These are phyloP conservation scores for Mastigias papua DNA, from an alignment of 30 jellyfish, hydroid and myxozoan genomes.

Conservation along the genomic window DNA sequence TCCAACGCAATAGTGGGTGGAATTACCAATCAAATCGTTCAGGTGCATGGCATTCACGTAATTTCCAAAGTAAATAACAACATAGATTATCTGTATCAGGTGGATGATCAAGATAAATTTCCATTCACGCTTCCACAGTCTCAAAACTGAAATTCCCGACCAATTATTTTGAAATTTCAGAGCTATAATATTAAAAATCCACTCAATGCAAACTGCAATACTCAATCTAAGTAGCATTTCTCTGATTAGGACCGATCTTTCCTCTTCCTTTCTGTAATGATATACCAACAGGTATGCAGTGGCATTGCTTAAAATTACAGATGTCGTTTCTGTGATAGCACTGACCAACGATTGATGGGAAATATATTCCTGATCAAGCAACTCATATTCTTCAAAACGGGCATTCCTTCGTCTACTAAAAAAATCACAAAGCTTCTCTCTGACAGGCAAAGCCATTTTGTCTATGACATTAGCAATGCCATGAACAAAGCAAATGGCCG, in stretches of 20 bases:
- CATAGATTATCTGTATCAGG: conserved; percentile 9
- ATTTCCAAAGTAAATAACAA: conserved; percentile 7
- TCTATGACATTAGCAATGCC: conserved; percentile 26
- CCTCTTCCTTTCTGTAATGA: conserved; percentile 18
- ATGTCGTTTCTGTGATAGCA: conserved; percentile 33
- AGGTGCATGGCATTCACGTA: neutral
- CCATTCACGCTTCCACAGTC: conserved; percentile 31
- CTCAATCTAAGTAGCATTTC: conserved; percentile 11
- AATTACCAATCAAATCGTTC: neutral
- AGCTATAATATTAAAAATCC: conserved; percentile 5
- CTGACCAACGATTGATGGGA: conserved; percentile 25
- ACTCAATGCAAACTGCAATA: conserved; percentile 22
- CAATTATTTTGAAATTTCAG: neutral
- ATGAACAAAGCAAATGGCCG: conserved; percentile 24
- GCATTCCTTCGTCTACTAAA: neutral
- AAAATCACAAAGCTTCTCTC: neutral
- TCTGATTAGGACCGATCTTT: neutral
- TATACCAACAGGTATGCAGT: conserved; percentile 6
- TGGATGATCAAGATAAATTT: conserved; percentile 12
- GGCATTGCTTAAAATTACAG: conserved; percentile 29
- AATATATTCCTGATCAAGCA: neutral
- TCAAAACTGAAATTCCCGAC: conserved; percentile 6
- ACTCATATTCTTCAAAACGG: neutral
- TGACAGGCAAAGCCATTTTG: conserved; percentile 19
- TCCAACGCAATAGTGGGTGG: neutral